A percentile compares a stretch with the other conserved stretches of the same genome.
Evolutionary conservation across 2,888 invertebrate species (phyloP).

Genomic region (Chrysomela aeneicollis): DNA sequence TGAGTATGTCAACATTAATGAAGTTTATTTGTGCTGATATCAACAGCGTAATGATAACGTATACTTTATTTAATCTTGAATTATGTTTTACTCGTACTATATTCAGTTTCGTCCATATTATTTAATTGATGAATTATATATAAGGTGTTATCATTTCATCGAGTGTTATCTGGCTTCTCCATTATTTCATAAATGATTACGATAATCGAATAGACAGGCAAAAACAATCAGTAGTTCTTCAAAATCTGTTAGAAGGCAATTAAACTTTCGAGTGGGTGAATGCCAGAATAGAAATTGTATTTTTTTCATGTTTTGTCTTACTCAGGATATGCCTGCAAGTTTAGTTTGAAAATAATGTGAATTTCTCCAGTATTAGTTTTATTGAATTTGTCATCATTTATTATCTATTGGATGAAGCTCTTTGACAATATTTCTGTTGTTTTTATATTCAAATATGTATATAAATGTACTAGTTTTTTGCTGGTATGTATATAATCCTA

Average conservation of each 20-base stretch:
- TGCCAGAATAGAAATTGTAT: too few relatives aligned
- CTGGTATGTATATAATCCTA: conserved; percentile 33
- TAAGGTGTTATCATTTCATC: neutral
- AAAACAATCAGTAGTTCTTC: neutral
- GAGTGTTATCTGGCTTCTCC: neutral
- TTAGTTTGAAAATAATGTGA: neutral
- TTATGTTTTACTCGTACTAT: neutral
- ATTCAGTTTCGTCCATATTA: conserved; percentile 5
- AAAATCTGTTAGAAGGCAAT: neutral
- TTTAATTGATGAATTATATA: neutral
- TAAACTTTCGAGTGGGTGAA: too few relatives aligned
- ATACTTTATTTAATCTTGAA: neutral
- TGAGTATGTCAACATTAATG: neutral
- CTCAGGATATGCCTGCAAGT: too few relatives aligned
- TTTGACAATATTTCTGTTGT: conserved; percentile 23
- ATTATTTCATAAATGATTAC: neutral
- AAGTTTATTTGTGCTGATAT: neutral
- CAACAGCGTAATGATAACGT: neutral
- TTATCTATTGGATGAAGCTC: conserved; percentile 9
- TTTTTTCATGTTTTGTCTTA: too few relatives aligned
- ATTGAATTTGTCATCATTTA: conserved; percentile 20
- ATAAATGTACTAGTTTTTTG: conserved; percentile 30
- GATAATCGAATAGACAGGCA: neutral
- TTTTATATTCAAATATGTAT: conserved; percentile 29
- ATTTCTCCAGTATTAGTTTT: neutral